Percentiles rank a stretch among this genome's conserved stretches.
Conservation (phyloP, 2,888 invertebrate species). For the Calameuta pallipes region DNA sequence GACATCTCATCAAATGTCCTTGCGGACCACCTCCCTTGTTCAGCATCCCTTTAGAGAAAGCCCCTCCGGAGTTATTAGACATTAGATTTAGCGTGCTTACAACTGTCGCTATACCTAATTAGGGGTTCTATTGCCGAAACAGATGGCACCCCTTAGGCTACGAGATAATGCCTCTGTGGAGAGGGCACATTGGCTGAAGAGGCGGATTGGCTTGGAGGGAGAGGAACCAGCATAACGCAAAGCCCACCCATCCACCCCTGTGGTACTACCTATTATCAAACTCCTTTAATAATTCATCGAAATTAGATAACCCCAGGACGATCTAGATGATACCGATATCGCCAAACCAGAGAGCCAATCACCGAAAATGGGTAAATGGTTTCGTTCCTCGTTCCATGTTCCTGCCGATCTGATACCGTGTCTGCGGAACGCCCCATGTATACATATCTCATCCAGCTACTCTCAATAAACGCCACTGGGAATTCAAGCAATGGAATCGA, state of each 20-base stretch:
- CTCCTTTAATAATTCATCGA: constrained; percentile 54
- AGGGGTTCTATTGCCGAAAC: constrained; percentile 56
- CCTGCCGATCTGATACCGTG: constrained; percentile 45
- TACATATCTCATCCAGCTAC: constrained; percentile 5
- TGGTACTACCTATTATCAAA: constrained; percentile 38
- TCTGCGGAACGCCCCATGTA: constrained; percentile 36
- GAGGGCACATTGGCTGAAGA: constrained; percentile 8
- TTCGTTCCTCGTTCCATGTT: constrained; percentile 41
- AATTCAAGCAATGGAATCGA: constrained; percentile 23
- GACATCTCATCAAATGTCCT: neutral
- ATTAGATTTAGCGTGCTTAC: constrained; percentile 60
- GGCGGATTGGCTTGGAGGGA: constrained; percentile 5
- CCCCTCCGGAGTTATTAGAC: constrained; percentile 34
- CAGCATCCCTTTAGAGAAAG: neutral
- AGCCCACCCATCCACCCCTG: constrained; percentile 1
- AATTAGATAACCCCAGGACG: constrained; percentile 43
- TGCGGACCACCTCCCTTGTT: neutral
- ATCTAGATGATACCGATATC: constrained; percentile 18
- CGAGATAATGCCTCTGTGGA: constrained; percentile 50
- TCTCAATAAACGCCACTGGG: neutral
- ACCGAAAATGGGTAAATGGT: constrained; percentile 42
- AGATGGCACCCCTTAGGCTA: constrained; percentile 63
- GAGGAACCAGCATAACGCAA: neutral
- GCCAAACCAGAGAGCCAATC: constrained; percentile 17
- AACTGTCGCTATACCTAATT: constrained; percentile 61